Percentiles rank a stretch among this genome's conserved stretches.
Evolutionary conservation across 37 sponge, comb jelly and placozoan species (phyloP).

Genomic region (Hexactinellida sp.): DNA sequence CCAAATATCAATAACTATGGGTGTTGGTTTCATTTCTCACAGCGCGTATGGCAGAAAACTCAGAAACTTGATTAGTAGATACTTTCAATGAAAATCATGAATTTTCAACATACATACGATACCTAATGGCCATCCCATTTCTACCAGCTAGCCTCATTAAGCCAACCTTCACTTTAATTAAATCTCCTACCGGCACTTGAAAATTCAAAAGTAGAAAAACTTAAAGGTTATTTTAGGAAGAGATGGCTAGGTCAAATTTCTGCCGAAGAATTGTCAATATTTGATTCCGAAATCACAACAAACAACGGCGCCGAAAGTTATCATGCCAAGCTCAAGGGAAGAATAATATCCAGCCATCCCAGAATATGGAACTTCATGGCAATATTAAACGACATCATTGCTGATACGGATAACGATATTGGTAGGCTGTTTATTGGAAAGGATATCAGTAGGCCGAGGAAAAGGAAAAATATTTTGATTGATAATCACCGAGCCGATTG

Average conservation of each 20-base stretch:
- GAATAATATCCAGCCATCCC: neutral
- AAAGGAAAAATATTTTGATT: neutral
- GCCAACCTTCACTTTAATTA: neutral
- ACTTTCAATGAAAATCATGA: neutral
- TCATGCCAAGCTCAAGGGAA: neutral
- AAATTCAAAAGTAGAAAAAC: neutral
- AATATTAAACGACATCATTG: neutral
- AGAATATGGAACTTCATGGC: neutral
- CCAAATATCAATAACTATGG: neutral
- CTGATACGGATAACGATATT: neutral
- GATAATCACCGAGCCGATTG: neutral
- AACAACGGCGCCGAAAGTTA: neutral
- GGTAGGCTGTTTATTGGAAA: neutral
- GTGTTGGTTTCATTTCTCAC: neutral
- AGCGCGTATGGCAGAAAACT: neutral
- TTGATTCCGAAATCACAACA: neutral
- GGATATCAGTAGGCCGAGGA: neutral
- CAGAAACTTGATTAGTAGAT: neutral
- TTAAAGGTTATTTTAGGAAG: neutral
- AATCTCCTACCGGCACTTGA: neutral
- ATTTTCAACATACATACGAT: neutral
- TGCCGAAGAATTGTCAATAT: neutral
- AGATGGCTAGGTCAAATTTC: neutral
- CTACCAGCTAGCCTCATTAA: neutral
- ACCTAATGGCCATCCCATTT: neutral